Evolutionary conservation across 2,797 vertebrate genomes (phyloP), one percentile per base, ranked within the genome.

Genomic region (Rhinella marina): DNA sequence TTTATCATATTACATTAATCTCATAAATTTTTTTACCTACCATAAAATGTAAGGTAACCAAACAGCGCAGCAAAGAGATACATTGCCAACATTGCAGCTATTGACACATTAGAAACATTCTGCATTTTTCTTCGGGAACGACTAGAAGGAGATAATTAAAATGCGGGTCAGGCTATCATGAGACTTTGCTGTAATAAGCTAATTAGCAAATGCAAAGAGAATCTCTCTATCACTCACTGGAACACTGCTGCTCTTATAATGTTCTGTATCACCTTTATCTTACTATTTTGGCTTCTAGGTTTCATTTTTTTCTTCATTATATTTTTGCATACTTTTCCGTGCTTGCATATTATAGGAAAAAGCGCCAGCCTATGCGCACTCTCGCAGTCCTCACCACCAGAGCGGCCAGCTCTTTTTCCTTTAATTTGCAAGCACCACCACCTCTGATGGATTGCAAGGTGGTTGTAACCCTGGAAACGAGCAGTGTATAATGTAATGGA

Each of bases 41-140:
- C 96, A 0, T 98, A 98, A 92, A 99, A 99, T 1, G 97, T 99
- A 72, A 99, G 97, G 91, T 99, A 99, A 75, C 98, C 98, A 72
- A 99, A 99, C 32, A 99, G 94, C 0, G 96, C 98, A 0, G 98
- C 97, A 66, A 99, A 91, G 92, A 99, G 96, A 92, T 99, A 99
- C 98, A 99, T 99, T 87, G 95, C 21, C 1, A 99, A 95, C 98
- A 99, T 99, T 1, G 97, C 97, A 0, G 97, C 90, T 92, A 99
- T 98, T 84, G 98, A 99, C 90, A 99, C 83, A 88, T 99, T 99
- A 57, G 98, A 98, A 75, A 99, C 97, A 0, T 92, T 96, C 91
- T 99, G 98, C 98, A 99, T 99, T 91, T 96, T 97, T 90, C 86
- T 97, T 88, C 93, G 93, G 84, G 95, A 96, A 66, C 97, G 98